Evolutionary conservation across 1,140 invertebrate species (phyloP).

Genomic region (Aphelenchoides fujianensis): DNA sequence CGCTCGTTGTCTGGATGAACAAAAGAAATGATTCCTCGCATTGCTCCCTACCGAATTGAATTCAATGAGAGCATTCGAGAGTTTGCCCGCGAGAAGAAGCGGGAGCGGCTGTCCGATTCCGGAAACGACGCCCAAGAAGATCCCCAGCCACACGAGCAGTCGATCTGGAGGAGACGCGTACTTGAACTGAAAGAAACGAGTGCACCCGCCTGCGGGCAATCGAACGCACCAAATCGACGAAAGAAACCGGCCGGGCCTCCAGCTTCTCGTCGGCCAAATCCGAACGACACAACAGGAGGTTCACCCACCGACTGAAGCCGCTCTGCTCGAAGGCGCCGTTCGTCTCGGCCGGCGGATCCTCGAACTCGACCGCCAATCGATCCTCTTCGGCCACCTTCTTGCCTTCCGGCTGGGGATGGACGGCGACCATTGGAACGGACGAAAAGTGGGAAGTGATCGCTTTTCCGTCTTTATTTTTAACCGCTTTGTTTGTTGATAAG

Average conservation of each 20-base stretch:
- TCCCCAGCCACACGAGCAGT: constrained; percentile 14
- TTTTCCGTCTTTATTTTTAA: no score
- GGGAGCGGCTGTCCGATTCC: constrained; percentile 18
- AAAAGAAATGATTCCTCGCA: not conserved
- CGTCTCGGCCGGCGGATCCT: no score
- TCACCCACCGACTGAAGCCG: constrained; percentile 23
- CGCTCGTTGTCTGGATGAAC: not conserved
- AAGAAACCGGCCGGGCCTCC: constrained; percentile 17
- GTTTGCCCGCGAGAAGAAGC: constrained; percentile 14
- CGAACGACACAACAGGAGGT: constrained; percentile 15
- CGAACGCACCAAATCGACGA: constrained; percentile 19
- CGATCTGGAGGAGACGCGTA: constrained; percentile 1
- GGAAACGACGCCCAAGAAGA: constrained; percentile 3
- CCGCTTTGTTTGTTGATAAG: no score
- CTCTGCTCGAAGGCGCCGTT: not conserved
- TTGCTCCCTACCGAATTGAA: not conserved
- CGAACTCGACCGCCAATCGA: no score
- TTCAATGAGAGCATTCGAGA: constrained; percentile 19
- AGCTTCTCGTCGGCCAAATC: constrained; percentile 21
- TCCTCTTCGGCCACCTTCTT: no score
- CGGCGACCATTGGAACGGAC: no score
- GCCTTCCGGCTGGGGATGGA: no score
- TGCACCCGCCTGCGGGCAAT: not conserved
- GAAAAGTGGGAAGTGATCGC: no score
- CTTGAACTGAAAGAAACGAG: constrained; percentile 14